Evolutionary conservation across 2,113 vertebrate genomes (phyloP).

Genomic region (Nycticryphes semicollaris): DNA sequence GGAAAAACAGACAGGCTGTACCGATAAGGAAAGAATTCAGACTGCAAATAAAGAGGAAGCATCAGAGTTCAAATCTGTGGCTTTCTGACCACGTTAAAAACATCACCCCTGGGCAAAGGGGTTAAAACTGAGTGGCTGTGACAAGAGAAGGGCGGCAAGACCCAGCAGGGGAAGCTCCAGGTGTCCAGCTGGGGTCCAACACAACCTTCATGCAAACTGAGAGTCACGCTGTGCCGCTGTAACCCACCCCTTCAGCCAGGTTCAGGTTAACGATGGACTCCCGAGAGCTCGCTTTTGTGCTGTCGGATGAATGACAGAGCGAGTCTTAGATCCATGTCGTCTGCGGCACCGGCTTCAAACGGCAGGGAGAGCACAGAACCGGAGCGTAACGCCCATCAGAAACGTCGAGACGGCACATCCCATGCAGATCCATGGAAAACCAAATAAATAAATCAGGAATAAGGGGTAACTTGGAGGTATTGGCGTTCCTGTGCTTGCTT

Average conservation of each 20-base stretch:
- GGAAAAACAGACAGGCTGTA: not conserved
- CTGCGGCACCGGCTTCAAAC: not conserved
- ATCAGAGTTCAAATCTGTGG: not conserved
- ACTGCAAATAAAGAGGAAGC: not conserved
- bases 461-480: accelerated
- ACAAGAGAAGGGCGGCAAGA: not conserved
- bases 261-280: not conserved
- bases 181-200: not conserved
- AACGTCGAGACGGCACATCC: accelerated
- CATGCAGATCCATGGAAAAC: accelerated
- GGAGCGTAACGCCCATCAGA: accelerated
- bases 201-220: not conserved
- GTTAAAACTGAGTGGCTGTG: not conserved
- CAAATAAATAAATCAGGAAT: not conserved
- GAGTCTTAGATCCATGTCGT: accelerated
- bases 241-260: not conserved
- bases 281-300: not conserved
- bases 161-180: not conserved
- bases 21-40: not conserved
- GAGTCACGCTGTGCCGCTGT: not conserved
- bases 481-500: accelerated
- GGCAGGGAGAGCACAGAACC: not conserved
- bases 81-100: not conserved
- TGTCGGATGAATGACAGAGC: not conserved
- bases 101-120: accelerated